These are phyloP conservation scores for Drosophila orosa DNA, from an alignment of 1,140 invertebrate genomes.

Conservation along the genomic window DNA sequence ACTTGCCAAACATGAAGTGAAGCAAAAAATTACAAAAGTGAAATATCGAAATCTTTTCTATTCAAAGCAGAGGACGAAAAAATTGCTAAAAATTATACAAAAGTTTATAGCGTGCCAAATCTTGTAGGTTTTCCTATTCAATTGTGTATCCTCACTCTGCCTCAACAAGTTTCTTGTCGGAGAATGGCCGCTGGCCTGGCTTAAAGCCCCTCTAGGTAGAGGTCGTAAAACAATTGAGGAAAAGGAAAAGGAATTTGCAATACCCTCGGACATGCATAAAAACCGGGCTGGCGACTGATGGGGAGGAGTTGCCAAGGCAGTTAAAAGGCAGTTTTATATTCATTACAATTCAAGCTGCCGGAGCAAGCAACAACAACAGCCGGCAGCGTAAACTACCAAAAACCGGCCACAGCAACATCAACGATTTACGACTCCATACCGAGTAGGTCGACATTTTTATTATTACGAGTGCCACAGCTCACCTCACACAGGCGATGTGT, in stretches of 20 bases:
- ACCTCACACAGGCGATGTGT: slow-evolving; percentile 32
- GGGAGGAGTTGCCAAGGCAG: slow-evolving; percentile 44
- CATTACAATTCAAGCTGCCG: slow-evolving; percentile 58
- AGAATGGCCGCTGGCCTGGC: slow-evolving; percentile 1
- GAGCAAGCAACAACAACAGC: slow-evolving; percentile 30
- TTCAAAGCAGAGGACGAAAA: slow-evolving; percentile 32
- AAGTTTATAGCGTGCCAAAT: slow-evolving; percentile 66
- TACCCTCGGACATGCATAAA: slow-evolving; percentile 42
- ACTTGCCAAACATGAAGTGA: slow-evolving; percentile 71
- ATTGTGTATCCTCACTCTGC: slow-evolving; percentile 37
- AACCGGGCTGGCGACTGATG: not conserved
- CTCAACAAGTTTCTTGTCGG: slow-evolving; percentile 67
- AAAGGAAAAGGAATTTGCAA: slow-evolving; percentile 49
- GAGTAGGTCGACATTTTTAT: slow-evolving; percentile 61
- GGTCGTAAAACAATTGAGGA: slow-evolving; percentile 48
- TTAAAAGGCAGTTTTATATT: slow-evolving; percentile 75
- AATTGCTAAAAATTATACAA: slow-evolving; percentile 57
- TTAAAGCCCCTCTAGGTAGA: slow-evolving; percentile 13
- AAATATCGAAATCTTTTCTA: slow-evolving; percentile 64
- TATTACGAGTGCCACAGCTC: slow-evolving; percentile 24
- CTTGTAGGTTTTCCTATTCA: slow-evolving; percentile 41
- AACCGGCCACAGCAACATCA: slow-evolving; percentile 56
- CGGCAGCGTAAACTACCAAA: slow-evolving; percentile 51
- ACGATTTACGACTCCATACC: slow-evolving; percentile 69
- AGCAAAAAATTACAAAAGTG: slow-evolving; percentile 65